phyloP scores from a whole-genome alignment of 2,113 vertebrate species.

The Sylvilagus bachmani region DNA sequence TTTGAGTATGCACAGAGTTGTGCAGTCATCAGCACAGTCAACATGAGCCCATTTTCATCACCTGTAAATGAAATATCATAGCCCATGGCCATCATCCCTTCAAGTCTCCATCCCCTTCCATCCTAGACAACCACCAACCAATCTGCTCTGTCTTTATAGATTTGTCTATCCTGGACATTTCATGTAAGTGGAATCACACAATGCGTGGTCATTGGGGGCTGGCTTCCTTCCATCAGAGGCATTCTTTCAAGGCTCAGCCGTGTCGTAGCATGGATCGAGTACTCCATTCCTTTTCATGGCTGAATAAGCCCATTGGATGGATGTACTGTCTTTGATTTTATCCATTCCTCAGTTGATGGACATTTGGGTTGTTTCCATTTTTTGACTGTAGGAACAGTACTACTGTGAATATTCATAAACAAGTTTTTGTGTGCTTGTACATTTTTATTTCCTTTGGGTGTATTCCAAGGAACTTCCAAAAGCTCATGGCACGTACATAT shows the following conservation, averaged over 20 bases:
- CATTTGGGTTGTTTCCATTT: background rate
- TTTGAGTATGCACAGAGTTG: no score
- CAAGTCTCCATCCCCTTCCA: background rate
- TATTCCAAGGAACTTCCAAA: background rate
- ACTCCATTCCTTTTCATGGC: background rate
- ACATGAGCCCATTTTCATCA: background rate
- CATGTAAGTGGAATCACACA: background rate
- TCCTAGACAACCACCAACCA: background rate
- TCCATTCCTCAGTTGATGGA: background rate
- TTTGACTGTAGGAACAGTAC: background rate
- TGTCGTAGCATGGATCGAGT: background rate
- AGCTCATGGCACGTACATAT: no score
- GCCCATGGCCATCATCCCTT: background rate
- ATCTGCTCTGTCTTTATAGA: background rate
- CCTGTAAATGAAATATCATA: background rate
- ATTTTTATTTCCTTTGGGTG: slow-evolving; percentile 45
- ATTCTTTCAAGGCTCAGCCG: background rate
- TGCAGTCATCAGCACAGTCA: background rate
- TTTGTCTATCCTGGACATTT: slow-evolving; percentile 39
- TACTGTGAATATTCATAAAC: background rate
- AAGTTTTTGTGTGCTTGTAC: background rate
- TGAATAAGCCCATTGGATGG: background rate
- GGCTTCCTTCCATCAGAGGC: background rate
- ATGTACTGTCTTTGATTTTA: background rate
- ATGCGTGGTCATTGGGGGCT: background rate